These are phyloP conservation scores for Clarias batrachus DNA, from an alignment of 2,113 vertebrate species.

Conservation along the genomic window DNA sequence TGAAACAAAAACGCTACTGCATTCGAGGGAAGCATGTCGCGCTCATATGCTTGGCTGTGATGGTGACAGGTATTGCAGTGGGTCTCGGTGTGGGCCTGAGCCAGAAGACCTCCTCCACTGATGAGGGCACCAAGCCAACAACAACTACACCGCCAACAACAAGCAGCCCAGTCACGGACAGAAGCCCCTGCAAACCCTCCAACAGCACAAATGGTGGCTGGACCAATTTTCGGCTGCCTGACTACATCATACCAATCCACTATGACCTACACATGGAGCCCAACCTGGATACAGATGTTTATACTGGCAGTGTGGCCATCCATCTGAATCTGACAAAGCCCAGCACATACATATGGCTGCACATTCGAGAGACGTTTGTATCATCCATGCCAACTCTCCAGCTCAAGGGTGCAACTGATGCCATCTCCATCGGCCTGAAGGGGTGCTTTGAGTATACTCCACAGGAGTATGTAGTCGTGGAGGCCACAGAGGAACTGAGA, in stretches of 20 bases:
- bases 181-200: conserved; percentile 71
- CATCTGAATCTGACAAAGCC: conserved; percentile 65
- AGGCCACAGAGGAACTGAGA: conserved; percentile 66
- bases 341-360: conserved; percentile 84
- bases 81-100: conserved; percentile 86
- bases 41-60: conserved; percentile 76
- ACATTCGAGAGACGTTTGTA: conserved; percentile 84
- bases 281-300: conserved; percentile 77
- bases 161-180: conserved; percentile 42
- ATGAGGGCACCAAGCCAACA: conserved; percentile 36
- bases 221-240: conserved; percentile 83
- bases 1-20: conserved; percentile 76
- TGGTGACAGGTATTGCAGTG: conserved; percentile 77
- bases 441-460: conserved; percentile 81
- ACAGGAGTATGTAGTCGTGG: conserved; percentile 87
- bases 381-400: conserved; percentile 71
- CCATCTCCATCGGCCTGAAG: conserved; percentile 63
- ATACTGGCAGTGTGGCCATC: conserved; percentile 79
- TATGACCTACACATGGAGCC: conserved; percentile 86
- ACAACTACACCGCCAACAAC: conserved; percentile 1
- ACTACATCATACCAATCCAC: conserved; percentile 78
- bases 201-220: conserved; percentile 75
- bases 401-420: neutral
- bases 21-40: conserved; percentile 78
- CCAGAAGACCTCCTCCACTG: conserved; percentile 51